Evolutionary conservation across 2,888 invertebrate genomes (phyloP).

Genomic region (Trypoxylon attenuatum): DNA sequence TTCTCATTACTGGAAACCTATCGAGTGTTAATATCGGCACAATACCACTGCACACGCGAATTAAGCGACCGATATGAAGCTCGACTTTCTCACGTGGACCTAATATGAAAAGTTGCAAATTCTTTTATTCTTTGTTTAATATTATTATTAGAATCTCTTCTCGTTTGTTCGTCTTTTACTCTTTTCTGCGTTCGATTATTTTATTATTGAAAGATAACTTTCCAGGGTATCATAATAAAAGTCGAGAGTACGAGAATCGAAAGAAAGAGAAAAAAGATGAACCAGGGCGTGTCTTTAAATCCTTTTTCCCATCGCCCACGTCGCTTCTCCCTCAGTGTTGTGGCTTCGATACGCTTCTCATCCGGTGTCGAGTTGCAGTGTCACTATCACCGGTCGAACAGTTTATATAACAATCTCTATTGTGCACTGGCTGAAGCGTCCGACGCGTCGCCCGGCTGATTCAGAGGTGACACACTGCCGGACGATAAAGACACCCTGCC

Average conservation of each 20-base stretch:
- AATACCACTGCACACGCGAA: constrained; percentile 1
- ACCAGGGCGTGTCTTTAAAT: too few species aligned
- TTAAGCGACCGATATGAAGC: not conserved
- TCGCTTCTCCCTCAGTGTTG: constrained; percentile 57
- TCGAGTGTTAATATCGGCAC: not conserved
- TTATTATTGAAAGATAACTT: too few species aligned
- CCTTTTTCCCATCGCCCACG: constrained; percentile 47
- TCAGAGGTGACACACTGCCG: constrained; percentile 32
- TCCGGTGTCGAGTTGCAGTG: constrained; percentile 67
- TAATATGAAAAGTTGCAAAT: too few species aligned
- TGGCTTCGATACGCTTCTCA: constrained; percentile 64
- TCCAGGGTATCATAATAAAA: too few species aligned
- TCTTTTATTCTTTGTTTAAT: too few species aligned
- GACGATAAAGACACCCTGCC: constrained; percentile 47
- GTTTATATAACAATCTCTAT: constrained; percentile 69
- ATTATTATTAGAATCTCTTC: too few species aligned
- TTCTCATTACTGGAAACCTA: not conserved
- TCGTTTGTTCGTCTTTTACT: not conserved
- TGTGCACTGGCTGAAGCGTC: constrained; percentile 60
- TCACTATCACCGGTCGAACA: constrained; percentile 57
- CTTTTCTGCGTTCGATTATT: too few species aligned
- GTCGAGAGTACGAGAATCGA: too few species aligned
- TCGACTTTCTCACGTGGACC: too few species aligned
- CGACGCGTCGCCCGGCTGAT: constrained; percentile 37
- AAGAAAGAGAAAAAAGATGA: too few species aligned